Base-by-base conservation (phyloP, 2,113 vertebrate species). In the Clinocottus analis region DNA sequence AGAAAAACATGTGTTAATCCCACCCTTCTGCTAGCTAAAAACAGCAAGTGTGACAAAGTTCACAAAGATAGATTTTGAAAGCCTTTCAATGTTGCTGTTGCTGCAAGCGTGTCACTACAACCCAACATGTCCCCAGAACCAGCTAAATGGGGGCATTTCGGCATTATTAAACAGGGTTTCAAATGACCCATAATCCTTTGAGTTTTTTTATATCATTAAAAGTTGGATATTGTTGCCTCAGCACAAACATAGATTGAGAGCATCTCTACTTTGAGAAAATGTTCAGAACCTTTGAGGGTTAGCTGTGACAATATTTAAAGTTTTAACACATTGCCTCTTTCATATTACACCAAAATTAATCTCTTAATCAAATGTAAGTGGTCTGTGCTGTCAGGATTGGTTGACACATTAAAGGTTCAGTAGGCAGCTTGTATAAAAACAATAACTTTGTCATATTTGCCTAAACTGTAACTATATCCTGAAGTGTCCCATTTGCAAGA, bases 1-100 rank as follows among this genome's bases (percentile, higher is more conserved):
- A 63, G 43, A 64, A 60, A 61, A 49, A 65, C 73, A 60, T 0
- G 51, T 73, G 63, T 53, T 59, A 37, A 69, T 51, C 61, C 55
- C 72, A 71, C 27, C 58, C 51, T 43, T 37, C 27, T n/a, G 41
- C 74, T 37, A 45, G 16, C 62, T 33, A 27, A 37, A 27, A 14
- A 66, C 35, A 25, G 51, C 56, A 53, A 5, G 49, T 67, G 51
- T 43, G 65, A 39, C 58, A 14, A 27, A 45, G 0, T 56, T 13
- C 23, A 27, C 53, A 56, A 56, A 14, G 53, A 56, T 14, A 10
- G 23, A 27, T 56, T 39, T 7, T 13, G 11, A 64, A 19, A 19
- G 27, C 1, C 29, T 5, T 53, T 29, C 37, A 31, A 19, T 14
- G 17, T 17, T 43, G 33, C 9, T 29, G 11, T 17, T 43, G 39